Conservation (phyloP, 2,797 vertebrate genomes). For the Sebastes flavidus region DNA sequence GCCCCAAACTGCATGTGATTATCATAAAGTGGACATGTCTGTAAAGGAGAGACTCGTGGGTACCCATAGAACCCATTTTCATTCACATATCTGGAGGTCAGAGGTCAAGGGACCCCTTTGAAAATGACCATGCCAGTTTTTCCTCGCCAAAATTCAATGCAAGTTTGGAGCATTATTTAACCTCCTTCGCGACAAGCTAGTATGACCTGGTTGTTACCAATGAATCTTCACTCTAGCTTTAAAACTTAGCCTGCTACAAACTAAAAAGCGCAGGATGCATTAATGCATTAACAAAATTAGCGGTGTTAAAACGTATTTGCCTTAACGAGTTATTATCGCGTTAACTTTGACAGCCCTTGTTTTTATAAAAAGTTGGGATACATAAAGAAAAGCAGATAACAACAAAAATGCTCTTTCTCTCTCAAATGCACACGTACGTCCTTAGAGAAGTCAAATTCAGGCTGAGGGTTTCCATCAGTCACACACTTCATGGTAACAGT, state of each 20-base stretch:
- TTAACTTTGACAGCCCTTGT: background rate
- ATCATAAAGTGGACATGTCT: too few relatives aligned
- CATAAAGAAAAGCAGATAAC: background rate
- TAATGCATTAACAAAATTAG: background rate
- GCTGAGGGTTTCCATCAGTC: constrained; percentile 88
- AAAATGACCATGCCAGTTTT: background rate
- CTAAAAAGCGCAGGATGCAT: background rate
- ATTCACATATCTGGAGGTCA: too few relatives aligned
- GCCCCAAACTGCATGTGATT: too few relatives aligned
- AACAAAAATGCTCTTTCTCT: background rate
- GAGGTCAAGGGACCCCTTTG: background rate
- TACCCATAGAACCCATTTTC: too few relatives aligned
- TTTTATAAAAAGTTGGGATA: background rate
- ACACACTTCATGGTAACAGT: constrained; percentile 82
- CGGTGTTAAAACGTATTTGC: background rate
- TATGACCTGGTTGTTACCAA: background rate
- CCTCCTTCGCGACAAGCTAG: rapidly evolving
- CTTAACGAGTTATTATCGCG: background rate
- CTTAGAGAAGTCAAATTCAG: constrained; percentile 79
- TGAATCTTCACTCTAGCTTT: background rate
- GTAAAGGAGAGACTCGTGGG: too few relatives aligned
- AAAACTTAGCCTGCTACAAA: background rate
- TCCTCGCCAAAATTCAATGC: rapidly evolving
- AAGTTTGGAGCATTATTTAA: background rate
- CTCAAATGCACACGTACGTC: constrained; percentile 66